These are phyloP conservation scores for Ophiothrix spiculata DNA, from an alignment of 35 echinoderm and acorn worm species.

Conservation along the genomic window DNA sequence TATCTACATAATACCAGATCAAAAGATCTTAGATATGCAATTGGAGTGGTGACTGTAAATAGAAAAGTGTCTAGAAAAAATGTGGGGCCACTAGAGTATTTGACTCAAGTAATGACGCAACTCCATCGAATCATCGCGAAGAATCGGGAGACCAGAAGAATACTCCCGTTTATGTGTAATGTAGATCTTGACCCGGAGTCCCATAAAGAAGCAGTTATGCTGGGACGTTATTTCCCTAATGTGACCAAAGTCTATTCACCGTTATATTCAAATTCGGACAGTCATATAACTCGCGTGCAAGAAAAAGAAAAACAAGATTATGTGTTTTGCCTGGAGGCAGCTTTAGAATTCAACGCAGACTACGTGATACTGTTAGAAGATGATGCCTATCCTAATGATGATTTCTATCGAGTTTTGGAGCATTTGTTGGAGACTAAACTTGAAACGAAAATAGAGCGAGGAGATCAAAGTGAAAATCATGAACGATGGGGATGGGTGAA, in stretches of 20 bases:
- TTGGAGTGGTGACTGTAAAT: neutral
- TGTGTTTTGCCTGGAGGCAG: conserved; percentile 58
- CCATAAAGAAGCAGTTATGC: neutral
- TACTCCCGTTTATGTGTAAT: neutral
- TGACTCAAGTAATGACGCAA: neutral
- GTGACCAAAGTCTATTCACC: neutral
- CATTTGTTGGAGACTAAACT: conserved; percentile 51
- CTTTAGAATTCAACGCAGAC: conserved; percentile 36
- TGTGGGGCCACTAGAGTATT: neutral
- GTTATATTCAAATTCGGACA: too few species aligned
- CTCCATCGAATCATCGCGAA: neutral
- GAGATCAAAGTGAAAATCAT: neutral
- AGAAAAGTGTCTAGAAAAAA: neutral
- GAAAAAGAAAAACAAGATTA: conserved; percentile 87
- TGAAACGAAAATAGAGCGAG: conserved; percentile 36
- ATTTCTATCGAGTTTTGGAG: conserved; percentile 66
- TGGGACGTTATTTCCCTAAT: neutral
- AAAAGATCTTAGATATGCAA: neutral
- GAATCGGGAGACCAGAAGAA: neutral
- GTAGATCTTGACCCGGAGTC: neutral
- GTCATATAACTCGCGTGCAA: too few species aligned
- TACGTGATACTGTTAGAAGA: conserved; percentile 85
- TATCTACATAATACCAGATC: neutral
- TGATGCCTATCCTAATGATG: conserved; percentile 59
- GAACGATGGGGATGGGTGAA: conserved; percentile 84